Evolutionary conservation across 2,888 invertebrate genomes (phyloP).

Genomic region (Marronus borbonicus): DNA sequence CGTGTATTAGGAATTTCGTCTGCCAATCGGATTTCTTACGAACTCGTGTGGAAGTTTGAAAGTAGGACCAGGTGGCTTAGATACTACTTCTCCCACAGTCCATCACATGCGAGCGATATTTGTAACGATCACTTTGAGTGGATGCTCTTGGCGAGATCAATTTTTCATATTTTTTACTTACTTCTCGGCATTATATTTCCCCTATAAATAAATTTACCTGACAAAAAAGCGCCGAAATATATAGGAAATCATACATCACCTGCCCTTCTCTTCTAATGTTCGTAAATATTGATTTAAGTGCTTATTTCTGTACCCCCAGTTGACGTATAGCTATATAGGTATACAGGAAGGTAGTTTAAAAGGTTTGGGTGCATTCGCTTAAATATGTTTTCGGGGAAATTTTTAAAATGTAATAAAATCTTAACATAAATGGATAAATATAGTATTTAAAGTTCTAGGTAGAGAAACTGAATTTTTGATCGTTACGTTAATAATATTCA

Average conservation of each 20-base stretch:
- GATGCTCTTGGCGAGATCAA: slow-evolving; percentile 50
- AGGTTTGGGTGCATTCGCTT: neutral
- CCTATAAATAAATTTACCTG: slow-evolving; percentile 51
- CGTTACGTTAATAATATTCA: no score
- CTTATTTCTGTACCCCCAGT: slow-evolving; percentile 9
- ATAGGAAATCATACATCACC: slow-evolving; percentile 47
- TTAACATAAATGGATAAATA: slow-evolving; percentile 13
- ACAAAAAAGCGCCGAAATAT: slow-evolving; percentile 44
- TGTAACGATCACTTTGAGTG: slow-evolving; percentile 62
- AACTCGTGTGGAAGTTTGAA: slow-evolving; percentile 61
- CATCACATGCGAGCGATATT: slow-evolving; percentile 65
- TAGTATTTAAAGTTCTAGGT: slow-evolving; percentile 19
- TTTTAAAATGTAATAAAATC: slow-evolving; percentile 19
- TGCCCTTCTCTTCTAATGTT: slow-evolving; percentile 37
- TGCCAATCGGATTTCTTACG: slow-evolving; percentile 61
- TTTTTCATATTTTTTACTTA: slow-evolving; percentile 53
- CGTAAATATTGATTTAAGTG: slow-evolving; percentile 45
- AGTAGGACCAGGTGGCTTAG: slow-evolving; percentile 63
- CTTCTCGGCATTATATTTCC: slow-evolving; percentile 50
- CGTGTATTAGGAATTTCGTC: slow-evolving; percentile 55
- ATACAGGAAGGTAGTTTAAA: neutral
- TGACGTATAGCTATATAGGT: neutral
- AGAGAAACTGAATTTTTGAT: no score
- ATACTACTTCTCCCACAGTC: slow-evolving; percentile 66
- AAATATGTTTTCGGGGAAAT: neutral